Conservation (phyloP, 1,140 invertebrate species). For the Diorhabda sublineata region DNA sequence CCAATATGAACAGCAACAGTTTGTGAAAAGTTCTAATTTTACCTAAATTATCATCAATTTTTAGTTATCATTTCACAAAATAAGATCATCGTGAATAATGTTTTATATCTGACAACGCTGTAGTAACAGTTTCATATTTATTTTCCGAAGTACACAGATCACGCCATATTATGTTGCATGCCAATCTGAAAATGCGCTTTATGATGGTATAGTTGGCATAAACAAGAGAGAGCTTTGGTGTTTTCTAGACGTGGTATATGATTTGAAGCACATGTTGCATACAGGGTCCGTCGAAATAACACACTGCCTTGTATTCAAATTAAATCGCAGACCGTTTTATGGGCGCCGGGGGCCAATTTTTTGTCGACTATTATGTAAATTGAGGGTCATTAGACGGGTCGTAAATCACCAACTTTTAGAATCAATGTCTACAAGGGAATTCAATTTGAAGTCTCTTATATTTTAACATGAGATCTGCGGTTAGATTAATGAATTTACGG, state of each 20-base stretch:
- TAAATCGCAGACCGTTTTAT: conserved; percentile 32
- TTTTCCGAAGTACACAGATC: conserved; percentile 31
- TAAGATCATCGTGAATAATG: no score
- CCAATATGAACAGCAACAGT: no score
- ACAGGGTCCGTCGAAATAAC: conserved; percentile 22
- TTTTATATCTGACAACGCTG: neutral
- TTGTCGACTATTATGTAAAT: conserved; percentile 18
- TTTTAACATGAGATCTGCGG: neutral
- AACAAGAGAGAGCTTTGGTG: conserved; percentile 39
- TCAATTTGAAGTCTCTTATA: neutral
- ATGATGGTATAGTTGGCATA: conserved; percentile 36
- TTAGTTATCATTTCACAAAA: no score
- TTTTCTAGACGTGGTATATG: conserved; percentile 40
- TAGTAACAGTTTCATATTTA: conserved; percentile 23
- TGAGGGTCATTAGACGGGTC: conserved; percentile 15
- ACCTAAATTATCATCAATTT: no score
- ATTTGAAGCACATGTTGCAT: conserved; percentile 42
- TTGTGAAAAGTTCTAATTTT: no score
- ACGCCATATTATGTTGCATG: conserved; percentile 40
- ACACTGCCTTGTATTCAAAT: conserved; percentile 38
- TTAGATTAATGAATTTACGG: neutral
- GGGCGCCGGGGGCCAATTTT: conserved; percentile 22
- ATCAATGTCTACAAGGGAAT: neutral
- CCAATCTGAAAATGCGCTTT: conserved; percentile 37
- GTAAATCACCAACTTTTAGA: conserved; percentile 1